These are phyloP conservation scores for Gadopsis bispinosus DNA, from an alignment of 2,797 vertebrate genomes.

Conservation along the genomic window DNA sequence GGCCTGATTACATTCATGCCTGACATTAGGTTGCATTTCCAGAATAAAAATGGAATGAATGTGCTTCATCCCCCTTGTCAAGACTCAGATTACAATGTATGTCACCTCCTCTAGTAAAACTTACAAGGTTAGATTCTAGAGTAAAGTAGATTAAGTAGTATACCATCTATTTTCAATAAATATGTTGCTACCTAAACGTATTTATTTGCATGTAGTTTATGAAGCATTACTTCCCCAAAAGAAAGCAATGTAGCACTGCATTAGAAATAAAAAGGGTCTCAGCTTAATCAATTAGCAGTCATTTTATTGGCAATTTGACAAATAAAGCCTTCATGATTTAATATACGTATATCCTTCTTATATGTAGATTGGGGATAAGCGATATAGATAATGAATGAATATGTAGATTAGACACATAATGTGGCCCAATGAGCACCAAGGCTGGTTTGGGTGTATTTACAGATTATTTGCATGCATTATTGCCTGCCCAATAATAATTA, in stretches of 20 bases:
- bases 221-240: not conserved
- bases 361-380: not conserved
- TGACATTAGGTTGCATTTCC: conserved; percentile 47
- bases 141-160: conserved; percentile 7
- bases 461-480: conserved; percentile 15
- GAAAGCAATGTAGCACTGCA: not conserved
- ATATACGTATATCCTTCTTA: not conserved
- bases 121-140: conserved; percentile 21
- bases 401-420: conserved; percentile 11
- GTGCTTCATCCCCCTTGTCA: conserved; percentile 5
- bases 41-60: conserved; percentile 48
- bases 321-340: not conserved
- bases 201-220: not conserved
- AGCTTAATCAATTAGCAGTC: not conserved
- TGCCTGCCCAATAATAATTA: conserved; percentile 23
- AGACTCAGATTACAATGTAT: conserved; percentile 13
- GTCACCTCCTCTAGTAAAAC: conserved; percentile 8
- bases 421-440: not conserved
- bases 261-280: not conserved
- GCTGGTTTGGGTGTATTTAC: conserved; percentile 1
- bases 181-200: not conserved
- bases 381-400: too few species aligned
- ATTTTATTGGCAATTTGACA: not conserved
- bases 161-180: conserved; percentile 1
- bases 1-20: conserved; percentile 54